Percentiles rank a stretch among this genome's conserved stretches.
These are phyloP conservation scores for Pocillopora grandis DNA, from an alignment of 92 coral and sea anemone genomes.

Conservation along the genomic window DNA sequence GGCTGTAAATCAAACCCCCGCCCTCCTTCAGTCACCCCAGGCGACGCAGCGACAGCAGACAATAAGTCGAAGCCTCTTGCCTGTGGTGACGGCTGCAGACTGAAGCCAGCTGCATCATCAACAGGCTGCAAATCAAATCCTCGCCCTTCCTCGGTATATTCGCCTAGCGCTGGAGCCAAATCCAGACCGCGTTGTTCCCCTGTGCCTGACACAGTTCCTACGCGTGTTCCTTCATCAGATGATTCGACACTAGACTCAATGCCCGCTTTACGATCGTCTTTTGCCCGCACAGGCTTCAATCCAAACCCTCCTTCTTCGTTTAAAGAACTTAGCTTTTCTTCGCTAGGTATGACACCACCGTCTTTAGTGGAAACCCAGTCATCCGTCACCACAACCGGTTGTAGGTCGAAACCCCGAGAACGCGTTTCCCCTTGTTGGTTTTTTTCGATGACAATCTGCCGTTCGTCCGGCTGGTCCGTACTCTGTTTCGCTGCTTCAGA, in stretches of 20 bases:
- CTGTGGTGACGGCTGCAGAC: constrained; percentile 13
- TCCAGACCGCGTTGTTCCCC: constrained; percentile 20
- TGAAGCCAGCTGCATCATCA: constrained; percentile 30
- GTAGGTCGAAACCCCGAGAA: constrained; percentile 73
- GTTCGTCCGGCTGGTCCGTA: constrained; percentile 27
- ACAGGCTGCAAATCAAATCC: constrained; percentile 46
- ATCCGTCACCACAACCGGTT: constrained; percentile 71
- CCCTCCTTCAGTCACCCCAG: constrained; percentile 10
- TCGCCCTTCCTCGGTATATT: constrained; percentile 12
- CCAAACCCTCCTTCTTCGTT: constrained; percentile 39
- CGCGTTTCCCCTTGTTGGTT: constrained; percentile 68
- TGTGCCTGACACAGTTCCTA: constrained; percentile 1
- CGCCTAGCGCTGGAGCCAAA: constrained; percentile 6
- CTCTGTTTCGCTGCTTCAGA: constrained; percentile 1
- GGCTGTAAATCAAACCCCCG: constrained; percentile 50
- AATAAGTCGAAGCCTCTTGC: constrained; percentile 3
- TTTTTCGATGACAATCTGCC: constrained; percentile 75
- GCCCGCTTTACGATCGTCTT: neutral
- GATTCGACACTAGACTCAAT: constrained; percentile 7
- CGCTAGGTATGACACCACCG: constrained; percentile 6
- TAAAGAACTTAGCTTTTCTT: constrained; percentile 17
- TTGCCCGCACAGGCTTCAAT: constrained; percentile 23
- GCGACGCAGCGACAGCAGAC: constrained; percentile 10
- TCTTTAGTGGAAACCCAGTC: constrained; percentile 14
- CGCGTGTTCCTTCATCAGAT: neutral